Base-by-base conservation (phyloP, 2,113 vertebrate genomes). In the Pluvialis apricaria region DNA sequence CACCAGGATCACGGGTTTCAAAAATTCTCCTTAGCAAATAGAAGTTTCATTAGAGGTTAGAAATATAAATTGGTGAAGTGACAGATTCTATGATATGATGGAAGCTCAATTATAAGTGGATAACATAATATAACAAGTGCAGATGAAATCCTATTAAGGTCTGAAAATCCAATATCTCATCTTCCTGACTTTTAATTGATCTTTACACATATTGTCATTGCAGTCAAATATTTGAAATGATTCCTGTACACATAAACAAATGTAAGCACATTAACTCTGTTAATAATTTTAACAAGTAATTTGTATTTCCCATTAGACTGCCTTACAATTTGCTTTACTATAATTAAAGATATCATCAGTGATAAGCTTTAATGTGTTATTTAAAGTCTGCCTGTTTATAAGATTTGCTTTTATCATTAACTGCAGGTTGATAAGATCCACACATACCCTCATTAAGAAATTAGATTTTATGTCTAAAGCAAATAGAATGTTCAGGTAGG, bases 181-280 rank as follows among this genome's bases (percentile, higher is more conserved):
- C 97, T 98, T 97, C 98, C 97, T 98, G 98, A 98, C 98, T 98
- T 98, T 98, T 98, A 98, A 98, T 98, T 98, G 98, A 98, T 98
- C 98, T 98, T 98, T 98, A 98, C 97, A 98, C 97, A 97, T 98
- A 98, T 98, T 98, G 97, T 98, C 97, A 98, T 97, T 96, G 95
- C 98, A 98, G 97, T 97, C 98, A 98, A 98, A 97, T 98, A 98
- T 98, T 96, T 97, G 96, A 98, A 96, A 97, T 97, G 31, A 97
- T 98, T 98, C 98, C 73, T 94, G 96, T 97, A 98, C 97, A 97
- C 95, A 92, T 97, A 98, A 98, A 98, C 97, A 98, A 98, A 98
- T 98, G 98, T 98, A 98, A 98, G 97, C 97, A 98, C 93, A 98
- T 98, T 98, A 98, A 98, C 95, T 97, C 95, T 97, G 97, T 98